Evolutionary conservation across 2,888 invertebrate species (phyloP), one percentile per base, ranked within the genome.

Genomic region (Eupithecia abbreviata): DNA sequence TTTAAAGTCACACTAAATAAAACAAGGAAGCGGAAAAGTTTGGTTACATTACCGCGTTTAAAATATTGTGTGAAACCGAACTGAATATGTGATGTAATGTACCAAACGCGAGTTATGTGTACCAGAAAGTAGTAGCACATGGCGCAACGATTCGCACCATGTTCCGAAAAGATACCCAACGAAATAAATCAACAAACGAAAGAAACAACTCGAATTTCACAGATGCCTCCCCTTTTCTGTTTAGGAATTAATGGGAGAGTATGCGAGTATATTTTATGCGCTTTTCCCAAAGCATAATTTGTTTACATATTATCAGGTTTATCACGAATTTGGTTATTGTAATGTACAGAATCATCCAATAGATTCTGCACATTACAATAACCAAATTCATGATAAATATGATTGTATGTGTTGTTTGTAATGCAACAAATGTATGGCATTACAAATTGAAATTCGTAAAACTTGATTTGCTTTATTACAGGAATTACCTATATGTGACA

Each of bases 171-270:
- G 70, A 74, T 65, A 71, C 72, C 75, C 58, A 75, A 77, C 78
- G 76, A 79, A 72, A 82, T 82, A 82, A 81, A 83, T 82, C 82
- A 83, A 82, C 77, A 75, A 81, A 81, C 78, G 78, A 82, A 79
- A 81, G 77, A 81, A 82, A 80, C 79, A 81, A 81, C 73, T 68
- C 73, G 69, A 58, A 70, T 75, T 76, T 77, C 76, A 75, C 77
- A 77, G 77, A 79, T 77, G 78, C 74, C 72, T 78, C 78, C 75
- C 71, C 45, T 77, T 80, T 78, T 77, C 76, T 75, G 62, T 62
- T 77, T 70, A 71, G 62, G 71, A 73, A 75, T 79, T 76, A 80
- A 76, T 78, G 67, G 77, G 76, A 75, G 78, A 77, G 73, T 18
- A 79, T 73, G 75, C 41, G 47, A 62, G 43, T 4, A 80, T 79